Conservation (phyloP, 2,113 vertebrate genomes). For the Paramisgurnus dabryanus region DNA sequence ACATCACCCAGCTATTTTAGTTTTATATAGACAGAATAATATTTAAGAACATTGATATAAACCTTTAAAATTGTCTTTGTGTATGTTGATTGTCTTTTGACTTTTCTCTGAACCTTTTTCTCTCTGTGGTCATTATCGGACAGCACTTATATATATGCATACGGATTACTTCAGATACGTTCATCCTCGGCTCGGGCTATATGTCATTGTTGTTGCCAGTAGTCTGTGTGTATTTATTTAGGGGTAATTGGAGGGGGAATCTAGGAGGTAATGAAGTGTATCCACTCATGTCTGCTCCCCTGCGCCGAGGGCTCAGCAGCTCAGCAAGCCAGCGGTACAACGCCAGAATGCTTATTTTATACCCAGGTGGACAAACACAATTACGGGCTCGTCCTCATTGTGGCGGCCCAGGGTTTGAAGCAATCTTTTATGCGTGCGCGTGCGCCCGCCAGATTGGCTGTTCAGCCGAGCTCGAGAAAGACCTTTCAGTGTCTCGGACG, state of each 20-base stretch:
- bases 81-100: slow-evolving; percentile 3
- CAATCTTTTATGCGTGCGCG: slow-evolving; percentile 85
- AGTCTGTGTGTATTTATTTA: slow-evolving; percentile 82
- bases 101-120: not conserved
- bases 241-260: slow-evolving; percentile 79
- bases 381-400: slow-evolving; percentile 93
- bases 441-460: slow-evolving; percentile 66
- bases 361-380: slow-evolving; percentile 99
- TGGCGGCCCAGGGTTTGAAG: slow-evolving; percentile 90
- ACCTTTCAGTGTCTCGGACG: slow-evolving; percentile 76
- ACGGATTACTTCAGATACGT: slow-evolving; percentile 71
- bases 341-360: slow-evolving; percentile 97
- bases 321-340: slow-evolving; percentile 74
- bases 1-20: too few species aligned
- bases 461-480: slow-evolving; percentile 88
- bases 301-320: slow-evolving; percentile 76
- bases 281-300: slow-evolving; percentile 89
- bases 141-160: slow-evolving; percentile 74
- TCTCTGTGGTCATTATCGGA: slow-evolving; percentile 67
- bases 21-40: too few species aligned
- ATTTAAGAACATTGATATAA: too few species aligned
- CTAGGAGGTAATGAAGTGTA: slow-evolving; percentile 84
- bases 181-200: slow-evolving; percentile 73
- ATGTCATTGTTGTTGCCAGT: slow-evolving; percentile 79
- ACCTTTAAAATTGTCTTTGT: too few species aligned